These are phyloP conservation scores for Linyphia triangularis DNA, from an alignment of 2,888 invertebrate genomes.

Conservation along the genomic window DNA sequence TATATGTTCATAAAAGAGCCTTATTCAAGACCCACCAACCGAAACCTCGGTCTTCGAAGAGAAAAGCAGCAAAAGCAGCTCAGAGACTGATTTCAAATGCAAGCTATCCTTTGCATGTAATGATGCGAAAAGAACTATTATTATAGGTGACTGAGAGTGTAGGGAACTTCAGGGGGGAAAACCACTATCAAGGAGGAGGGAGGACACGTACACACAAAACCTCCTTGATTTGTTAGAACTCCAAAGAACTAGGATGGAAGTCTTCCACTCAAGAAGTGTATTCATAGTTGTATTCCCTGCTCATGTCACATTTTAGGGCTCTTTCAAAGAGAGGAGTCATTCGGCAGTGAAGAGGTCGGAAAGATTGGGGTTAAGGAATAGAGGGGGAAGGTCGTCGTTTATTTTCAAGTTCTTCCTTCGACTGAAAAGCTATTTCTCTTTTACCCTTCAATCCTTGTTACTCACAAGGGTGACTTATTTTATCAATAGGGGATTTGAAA, in stretches of 20 bases:
- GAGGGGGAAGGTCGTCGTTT: slow-evolving; percentile 45
- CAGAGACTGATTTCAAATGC: slow-evolving; percentile 52
- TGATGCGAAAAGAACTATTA: slow-evolving; percentile 64
- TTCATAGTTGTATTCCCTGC: slow-evolving; percentile 50
- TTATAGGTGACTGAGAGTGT: slow-evolving; percentile 57
- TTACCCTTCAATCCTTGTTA: slow-evolving; percentile 15
- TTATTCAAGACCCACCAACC: slow-evolving; percentile 49
- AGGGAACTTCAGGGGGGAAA: slow-evolving; percentile 18
- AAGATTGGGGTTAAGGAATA: slow-evolving; percentile 43
- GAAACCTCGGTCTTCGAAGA: slow-evolving; percentile 26
- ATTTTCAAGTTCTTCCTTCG: slow-evolving; percentile 50
- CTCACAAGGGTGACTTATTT: slow-evolving; percentile 30
- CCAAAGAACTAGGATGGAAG: slow-evolving; percentile 29
- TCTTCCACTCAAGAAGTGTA: slow-evolving; percentile 17
- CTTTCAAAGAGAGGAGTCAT: slow-evolving; percentile 28
- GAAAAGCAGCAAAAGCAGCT: slow-evolving; percentile 8
- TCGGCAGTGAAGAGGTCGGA: slow-evolving; percentile 32
- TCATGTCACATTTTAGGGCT: slow-evolving; percentile 56
- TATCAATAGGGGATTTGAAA: slow-evolving; percentile 19
- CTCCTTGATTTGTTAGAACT: slow-evolving; percentile 55
- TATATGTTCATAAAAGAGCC: slow-evolving; percentile 50
- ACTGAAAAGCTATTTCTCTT: neutral
- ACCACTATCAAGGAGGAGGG: slow-evolving; percentile 1
- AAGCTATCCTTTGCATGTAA: slow-evolving; percentile 54
- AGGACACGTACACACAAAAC: slow-evolving; percentile 8